Base-by-base conservation (phyloP, 2,797 vertebrate genomes). In the Acanthis flammea region DNA sequence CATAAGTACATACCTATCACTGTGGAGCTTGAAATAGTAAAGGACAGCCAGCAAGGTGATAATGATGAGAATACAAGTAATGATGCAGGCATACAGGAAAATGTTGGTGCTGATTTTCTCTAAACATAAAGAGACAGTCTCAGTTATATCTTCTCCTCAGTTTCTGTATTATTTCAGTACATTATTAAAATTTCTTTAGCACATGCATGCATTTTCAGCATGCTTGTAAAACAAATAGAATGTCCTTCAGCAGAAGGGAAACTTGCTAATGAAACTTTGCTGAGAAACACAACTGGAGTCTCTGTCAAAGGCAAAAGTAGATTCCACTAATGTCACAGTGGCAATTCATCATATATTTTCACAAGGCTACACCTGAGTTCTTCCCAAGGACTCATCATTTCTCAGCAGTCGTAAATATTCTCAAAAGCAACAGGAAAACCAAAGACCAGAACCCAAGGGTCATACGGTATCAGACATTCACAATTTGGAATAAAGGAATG, bases 1-100 rank as follows among this genome's bases (percentile, higher is more conserved):
- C 17, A 42, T 79, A 72, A 90, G 53, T 97, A 97, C 96, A 45
- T 97, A 97, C 97, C 96, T 94, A 82, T 66, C 27, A 39, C 22
- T 21, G 25, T 10, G 63, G 58, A 90, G 4, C 35, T 82, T 96
- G 39, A 78, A 78, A 48, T 9, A 71, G 81, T 27, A 94, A 67
- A 92, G 42, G 44, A 33, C 54, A 91, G 83, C 72, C 37, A 48
- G 6, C 33, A 92, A 12, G 60, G 6, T 28, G 44, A 88, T 22
- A 85, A 91, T 35, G 79, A 53, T 60, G 80, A 96, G 86, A 71
- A 92, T 41, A 86, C 77, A 62, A 54, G 10, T 4, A 65, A 31
- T 30, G 41, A 45, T 66, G 77, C 0, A 10, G 48, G 19, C 8
- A 25, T 8, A 4, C 21, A 0, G 33, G 21, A 5, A 22, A 44